Base-by-base conservation (phyloP, 2,797 vertebrate species). In the Molossus alvarezi region DNA sequence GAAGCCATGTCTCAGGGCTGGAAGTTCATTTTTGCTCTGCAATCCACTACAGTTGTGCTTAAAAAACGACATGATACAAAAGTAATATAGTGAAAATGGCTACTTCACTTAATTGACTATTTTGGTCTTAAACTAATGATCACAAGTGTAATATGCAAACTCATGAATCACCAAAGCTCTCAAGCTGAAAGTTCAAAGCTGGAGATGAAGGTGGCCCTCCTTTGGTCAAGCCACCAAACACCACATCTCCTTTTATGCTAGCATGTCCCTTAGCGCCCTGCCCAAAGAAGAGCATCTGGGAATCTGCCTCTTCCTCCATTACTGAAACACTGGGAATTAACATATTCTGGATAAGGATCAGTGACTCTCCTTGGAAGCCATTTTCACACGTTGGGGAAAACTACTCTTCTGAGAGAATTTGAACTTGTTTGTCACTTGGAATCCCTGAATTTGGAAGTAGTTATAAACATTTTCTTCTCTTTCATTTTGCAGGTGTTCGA, bases 381-480 rank as follows among this genome's bases (percentile, higher is more conserved):
- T 77, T 86, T 88, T 83, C 33, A 71, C 27, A n/a, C 21, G 0
- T 4, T 91, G 27, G n/a, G 1, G 5, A 90, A 95, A 92, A 41
- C 29, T 90, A 58, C 2, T 69, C 15, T 92, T 55, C 60, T 12
- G n/a, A 8, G 8, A 71, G 12, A 27, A 85, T 92, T 85, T 82
- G 33, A 88, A 13, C 0, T 58, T 79, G 33, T 89, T 91, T 53
- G 11, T 75, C 48, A 80, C 67, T 88, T 72, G 53, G 76, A 95
- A 88, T 67, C 3, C 41, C 55, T 51, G 17, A 94, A 76, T 93
- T 95, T 94, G 45, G 41, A 83, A 84, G 20, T 77, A 72, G 60
- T 88, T 51, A 20, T 41, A 96, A 83, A 93, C 25, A 80, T 81
- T 91, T 82, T 67, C 45, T 86, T 94, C 57, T 65, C n/a, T 93